A percentile compares a stretch with the other conserved stretches of the same genome.
Evolutionary conservation across 2,888 invertebrate genomes (phyloP).

Genomic region (Agrilus mali): DNA sequence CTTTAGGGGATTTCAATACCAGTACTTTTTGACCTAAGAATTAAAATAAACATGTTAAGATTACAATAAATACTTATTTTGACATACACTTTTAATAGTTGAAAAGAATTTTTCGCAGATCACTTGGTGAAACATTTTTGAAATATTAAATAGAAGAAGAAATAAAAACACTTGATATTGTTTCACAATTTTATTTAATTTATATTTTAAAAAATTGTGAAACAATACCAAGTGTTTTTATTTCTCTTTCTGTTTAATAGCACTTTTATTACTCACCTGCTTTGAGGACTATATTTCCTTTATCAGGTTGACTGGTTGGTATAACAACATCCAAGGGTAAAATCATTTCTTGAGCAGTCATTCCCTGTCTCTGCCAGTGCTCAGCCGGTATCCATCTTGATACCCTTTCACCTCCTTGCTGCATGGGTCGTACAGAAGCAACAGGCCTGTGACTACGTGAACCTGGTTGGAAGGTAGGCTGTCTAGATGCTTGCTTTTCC

Average conservation of each 20-base stretch:
- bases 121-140: no score
- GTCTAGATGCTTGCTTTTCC: slow-evolving; percentile 67
- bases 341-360: slow-evolving; percentile 92
- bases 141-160: no score
- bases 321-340: slow-evolving; percentile 83
- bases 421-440: slow-evolving; percentile 69
- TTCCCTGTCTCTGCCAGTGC: slow-evolving; percentile 86
- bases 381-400: slow-evolving; percentile 76
- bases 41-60: no score
- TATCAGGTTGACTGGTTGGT: slow-evolving; percentile 81
- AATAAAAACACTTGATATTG: no score
- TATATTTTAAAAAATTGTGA: no score
- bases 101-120: no score
- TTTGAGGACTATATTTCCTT: slow-evolving; percentile 79
- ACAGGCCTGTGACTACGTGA: slow-evolving; percentile 34
- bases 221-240: no score
- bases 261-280: slow-evolving; percentile 32
- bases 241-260: no score
- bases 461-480: slow-evolving; percentile 25
- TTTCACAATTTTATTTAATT: no score
- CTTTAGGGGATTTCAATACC: slow-evolving; percentile 89
- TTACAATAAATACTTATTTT: no score
- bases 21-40: slow-evolving; percentile 73
- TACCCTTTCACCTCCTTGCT: slow-evolving; percentile 41
- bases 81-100: no score